Evolutionary conservation across 2,797 vertebrate genomes (phyloP).

Genomic region (Podarcis siculus): DNA sequence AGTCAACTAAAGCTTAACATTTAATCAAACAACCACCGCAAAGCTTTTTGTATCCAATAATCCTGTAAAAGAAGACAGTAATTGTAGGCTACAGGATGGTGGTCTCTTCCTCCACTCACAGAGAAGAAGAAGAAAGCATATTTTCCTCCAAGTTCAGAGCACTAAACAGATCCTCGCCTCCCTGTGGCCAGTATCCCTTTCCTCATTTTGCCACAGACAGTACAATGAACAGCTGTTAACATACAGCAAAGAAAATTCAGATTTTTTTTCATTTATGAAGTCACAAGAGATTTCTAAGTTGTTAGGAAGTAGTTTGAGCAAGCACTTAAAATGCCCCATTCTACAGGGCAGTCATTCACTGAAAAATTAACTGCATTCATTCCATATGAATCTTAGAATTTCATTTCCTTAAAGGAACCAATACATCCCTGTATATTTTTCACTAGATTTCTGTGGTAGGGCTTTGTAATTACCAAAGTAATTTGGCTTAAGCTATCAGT

Average conservation of each 20-base stretch:
- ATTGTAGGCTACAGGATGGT: not conserved
- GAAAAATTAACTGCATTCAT: not conserved
- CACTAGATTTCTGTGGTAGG: too few relatives aligned
- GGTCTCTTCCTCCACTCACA: not conserved
- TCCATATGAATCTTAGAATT: not conserved
- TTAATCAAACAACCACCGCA: too few relatives aligned
- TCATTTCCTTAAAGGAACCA: not conserved
- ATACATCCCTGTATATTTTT: slow-evolving; percentile 7
- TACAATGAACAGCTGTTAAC: not conserved
- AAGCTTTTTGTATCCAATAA: too few relatives aligned
- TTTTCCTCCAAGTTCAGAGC: not conserved
- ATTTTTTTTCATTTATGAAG: not conserved
- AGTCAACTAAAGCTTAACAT: too few relatives aligned
- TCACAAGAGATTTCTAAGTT: not conserved
- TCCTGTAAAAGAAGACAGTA: not conserved
- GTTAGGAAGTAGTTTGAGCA: not conserved
- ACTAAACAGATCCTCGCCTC: not conserved
- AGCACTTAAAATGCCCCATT: not conserved
- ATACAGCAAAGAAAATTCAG: not conserved
- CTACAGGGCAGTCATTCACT: not conserved
- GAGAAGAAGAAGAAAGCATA: not conserved
- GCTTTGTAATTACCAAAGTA: not conserved
- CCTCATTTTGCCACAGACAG: not conserved
- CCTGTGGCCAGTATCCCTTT: not conserved
- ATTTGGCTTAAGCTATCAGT: slow-evolving; percentile 17